Conservation (phyloP, 1,140 invertebrate genomes). For the Ceratina japonica region DNA sequence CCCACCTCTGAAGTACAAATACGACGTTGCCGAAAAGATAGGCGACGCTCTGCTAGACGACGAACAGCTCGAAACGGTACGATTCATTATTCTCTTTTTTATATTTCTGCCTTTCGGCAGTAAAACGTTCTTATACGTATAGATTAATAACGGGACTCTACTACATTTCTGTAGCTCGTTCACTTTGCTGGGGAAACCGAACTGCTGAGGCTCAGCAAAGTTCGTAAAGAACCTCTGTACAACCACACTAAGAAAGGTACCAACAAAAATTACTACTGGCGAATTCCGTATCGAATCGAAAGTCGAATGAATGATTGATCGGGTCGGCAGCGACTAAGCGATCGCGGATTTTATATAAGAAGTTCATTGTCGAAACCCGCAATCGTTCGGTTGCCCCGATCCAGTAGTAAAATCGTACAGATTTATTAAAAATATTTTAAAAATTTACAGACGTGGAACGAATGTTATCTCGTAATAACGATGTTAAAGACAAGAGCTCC, state of each 20-base stretch:
- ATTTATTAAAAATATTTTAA: not conserved
- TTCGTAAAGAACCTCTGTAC: constrained; percentile 28
- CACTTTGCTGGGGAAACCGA: constrained; percentile 86
- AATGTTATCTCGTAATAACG: constrained; percentile 55
- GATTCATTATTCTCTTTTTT: not conserved
- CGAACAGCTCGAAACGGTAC: constrained; percentile 80
- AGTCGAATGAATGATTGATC: too few relatives aligned
- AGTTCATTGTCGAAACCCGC: too few relatives aligned
- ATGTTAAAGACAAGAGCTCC: constrained; percentile 55
- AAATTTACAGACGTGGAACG: constrained; percentile 64
- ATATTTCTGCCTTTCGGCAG: too few relatives aligned
- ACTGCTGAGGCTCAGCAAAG: constrained; percentile 49
- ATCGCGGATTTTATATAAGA: too few relatives aligned
- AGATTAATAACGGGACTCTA: constrained; percentile 64
- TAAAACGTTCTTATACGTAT: constrained; percentile 6
- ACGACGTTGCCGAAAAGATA: constrained; percentile 75
- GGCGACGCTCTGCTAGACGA: constrained; percentile 80
- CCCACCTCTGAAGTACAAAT: constrained; percentile 58
- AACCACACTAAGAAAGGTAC: constrained; percentile 32
- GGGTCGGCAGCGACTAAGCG: too few relatives aligned
- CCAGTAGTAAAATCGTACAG: too few relatives aligned
- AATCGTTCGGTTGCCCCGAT: too few relatives aligned
- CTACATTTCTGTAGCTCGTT: constrained; percentile 82
- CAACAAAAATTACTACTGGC: constrained; percentile 59
- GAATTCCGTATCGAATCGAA: too few relatives aligned